Conservation (phyloP, 2,113 vertebrate species). For the Glaucomys volans region DNA sequence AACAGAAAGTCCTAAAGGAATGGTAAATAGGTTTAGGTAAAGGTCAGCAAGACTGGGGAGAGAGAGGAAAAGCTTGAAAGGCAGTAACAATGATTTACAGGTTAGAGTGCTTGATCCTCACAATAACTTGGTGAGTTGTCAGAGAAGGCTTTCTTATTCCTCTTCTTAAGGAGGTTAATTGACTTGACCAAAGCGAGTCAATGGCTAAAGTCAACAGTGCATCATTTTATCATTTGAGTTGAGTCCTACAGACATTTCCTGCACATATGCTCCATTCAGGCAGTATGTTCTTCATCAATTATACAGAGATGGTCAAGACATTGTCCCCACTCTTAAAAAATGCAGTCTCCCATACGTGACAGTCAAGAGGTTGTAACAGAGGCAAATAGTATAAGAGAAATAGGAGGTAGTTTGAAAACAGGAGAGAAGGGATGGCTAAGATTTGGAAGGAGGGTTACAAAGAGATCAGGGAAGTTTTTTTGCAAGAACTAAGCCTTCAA, state of each 20-base stretch:
- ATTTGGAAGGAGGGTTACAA: neutral
- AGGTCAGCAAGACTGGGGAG: neutral
- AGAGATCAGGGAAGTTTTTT: neutral
- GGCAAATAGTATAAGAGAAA: neutral
- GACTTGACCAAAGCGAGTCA: constrained; percentile 16
- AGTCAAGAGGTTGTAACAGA: neutral
- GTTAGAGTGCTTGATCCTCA: constrained; percentile 28
- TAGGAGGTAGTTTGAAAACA: neutral
- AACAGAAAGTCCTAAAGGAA: constrained; percentile 58
- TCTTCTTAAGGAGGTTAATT: constrained; percentile 48
- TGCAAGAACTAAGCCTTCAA: constrained; percentile 22
- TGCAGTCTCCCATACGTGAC: neutral
- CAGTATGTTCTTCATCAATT: neutral
- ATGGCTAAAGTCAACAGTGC: neutral
- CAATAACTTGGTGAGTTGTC: neutral
- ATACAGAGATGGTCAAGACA: constrained; percentile 4
- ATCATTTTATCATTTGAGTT: constrained; percentile 16
- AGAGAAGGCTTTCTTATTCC: neutral
- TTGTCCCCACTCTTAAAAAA: neutral
- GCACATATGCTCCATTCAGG: neutral
- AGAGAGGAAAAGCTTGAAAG: neutral
- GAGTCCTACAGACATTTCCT: constrained; percentile 13
- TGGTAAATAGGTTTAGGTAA: constrained; percentile 65
- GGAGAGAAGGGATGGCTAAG: neutral
- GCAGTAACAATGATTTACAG: constrained; percentile 1